Evolutionary conservation across 2,888 invertebrate species (phyloP), one percentile per base, ranked within the genome.

Genomic region (Ophion ventricosus): DNA sequence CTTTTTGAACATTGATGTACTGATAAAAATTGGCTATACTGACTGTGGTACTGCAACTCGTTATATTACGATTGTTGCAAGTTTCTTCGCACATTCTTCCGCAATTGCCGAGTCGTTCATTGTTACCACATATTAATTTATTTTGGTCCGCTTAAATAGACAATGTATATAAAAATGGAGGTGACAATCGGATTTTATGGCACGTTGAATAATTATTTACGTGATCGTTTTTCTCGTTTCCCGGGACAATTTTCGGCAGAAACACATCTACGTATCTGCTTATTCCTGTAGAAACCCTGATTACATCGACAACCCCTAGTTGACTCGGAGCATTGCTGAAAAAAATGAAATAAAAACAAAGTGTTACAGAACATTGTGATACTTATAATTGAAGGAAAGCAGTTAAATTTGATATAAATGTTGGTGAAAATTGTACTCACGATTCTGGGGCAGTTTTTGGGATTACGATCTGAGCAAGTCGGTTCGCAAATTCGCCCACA

Each of bases 11-110:
- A 17, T 49, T 17, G 49, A 49, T 49, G 49, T 14, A 49, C 4
- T 49, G 49, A 49, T 49, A 63, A 29, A 72, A 72, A 57, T 20
- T 72, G 11, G 7, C 10, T 57, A 5, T 69, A 64, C 70, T 75
- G n/a, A 83, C 83, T 4, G 49, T 49, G 20, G 43, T 26, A 2
- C 49, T 14, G 57, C 83, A 83, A 64, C 26, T 25, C 29, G 66
- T n/a, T 17, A 49, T 20, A 11, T 49, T 54, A 8, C 54, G 73
- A n/a, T 66, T 57, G n/a, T 29, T 23, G 54, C 83, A 80, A 49
- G 70, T 80, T 35, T 70, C 66, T 40, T 83, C 80, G 61, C 80
- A 83, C n/a, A 49, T 3, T 73, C 26, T 25, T 63, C 72, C 80
- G n/a, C 80, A 83, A 43, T 56, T 35, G 23, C 72, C 79, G 2